phyloP scores from a whole-genome alignment of 2,797 vertebrate species.

The Pyrocephalus nanus region DNA sequence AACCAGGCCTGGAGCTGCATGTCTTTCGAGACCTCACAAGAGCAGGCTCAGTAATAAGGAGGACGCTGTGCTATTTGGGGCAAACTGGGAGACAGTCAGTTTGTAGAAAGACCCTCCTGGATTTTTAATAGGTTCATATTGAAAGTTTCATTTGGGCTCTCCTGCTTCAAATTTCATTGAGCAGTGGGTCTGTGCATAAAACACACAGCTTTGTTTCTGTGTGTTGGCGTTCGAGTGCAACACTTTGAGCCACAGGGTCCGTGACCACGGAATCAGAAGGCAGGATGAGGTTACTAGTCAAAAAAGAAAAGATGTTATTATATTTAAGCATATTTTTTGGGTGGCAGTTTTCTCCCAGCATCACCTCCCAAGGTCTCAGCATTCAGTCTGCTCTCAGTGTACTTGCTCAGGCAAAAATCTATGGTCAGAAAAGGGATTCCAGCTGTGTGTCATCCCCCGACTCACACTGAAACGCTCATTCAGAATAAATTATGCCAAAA shows the following conservation, averaged over 20 bases:
- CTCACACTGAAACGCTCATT: neutral
- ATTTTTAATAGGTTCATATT: neutral
- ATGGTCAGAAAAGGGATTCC: neutral
- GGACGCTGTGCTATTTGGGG: accelerated
- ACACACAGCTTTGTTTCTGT: neutral
- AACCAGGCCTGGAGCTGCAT: neutral
- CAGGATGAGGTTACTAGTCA: neutral
- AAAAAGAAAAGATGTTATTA: neutral
- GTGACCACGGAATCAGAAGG: neutral
- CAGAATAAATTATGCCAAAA: neutral
- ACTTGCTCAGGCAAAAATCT: neutral
- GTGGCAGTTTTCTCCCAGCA: neutral
- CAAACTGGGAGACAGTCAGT: neutral
- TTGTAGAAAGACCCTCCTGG: neutral
- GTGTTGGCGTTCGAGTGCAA: neutral
- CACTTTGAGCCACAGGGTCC: neutral
- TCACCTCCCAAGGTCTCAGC: neutral
- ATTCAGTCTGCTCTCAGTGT: neutral
- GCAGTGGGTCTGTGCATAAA: accelerated
- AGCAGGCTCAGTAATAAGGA: neutral
- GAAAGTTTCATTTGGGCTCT: neutral
- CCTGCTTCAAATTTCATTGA: neutral
- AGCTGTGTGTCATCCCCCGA: neutral
- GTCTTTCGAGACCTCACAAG: conserved; percentile 8
- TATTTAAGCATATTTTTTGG: neutral